Base-by-base conservation (phyloP, 2,888 invertebrate species). In the Himalopsyche kuldschensis region DNA sequence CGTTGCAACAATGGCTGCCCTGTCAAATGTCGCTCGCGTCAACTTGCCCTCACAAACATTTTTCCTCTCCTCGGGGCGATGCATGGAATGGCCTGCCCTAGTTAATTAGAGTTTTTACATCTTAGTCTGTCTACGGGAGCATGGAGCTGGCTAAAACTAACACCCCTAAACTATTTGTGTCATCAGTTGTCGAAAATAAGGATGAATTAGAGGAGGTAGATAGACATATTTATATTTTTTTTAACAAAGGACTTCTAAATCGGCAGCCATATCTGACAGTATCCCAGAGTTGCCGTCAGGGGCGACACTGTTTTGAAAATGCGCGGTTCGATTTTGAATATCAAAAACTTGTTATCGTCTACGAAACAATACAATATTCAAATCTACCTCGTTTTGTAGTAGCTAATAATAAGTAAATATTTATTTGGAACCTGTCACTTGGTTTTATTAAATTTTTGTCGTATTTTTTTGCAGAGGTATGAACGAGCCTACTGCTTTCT, bases 141-240 rank as follows among this genome's bases (percentile, higher is more conserved):
- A 93, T 93, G 93, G 93, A 93, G 91, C 92, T 92, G 89, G 90
- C 90, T 89, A 93, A 92, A 91, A 90, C 90, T 89, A 91, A 90
- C 90, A 90, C 92, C 89, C 95, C 95, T 89, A 95, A 95, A 92
- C 93, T 97, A 91, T 96, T 96, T 92, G 92, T 94, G 92, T 95
- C 95, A 90, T 84, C 95, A 89, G 93, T 94, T 89, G 95, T 97
- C 90, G 97, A 97, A 93, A 95, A 94, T 93, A 96, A 95, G 94
- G 97, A 97, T 93, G 97, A 97, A 91, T 93, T 95, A 90, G 97
- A 97, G 90, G 97, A 97, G 96, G 97, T 97, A 95, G 78, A 82
- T 48, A 63, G 78, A 81, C 20, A 82, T 84, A 82, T 48, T 82
- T 79, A 32, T 75, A 80, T 80, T 84, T 82, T 87, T 89, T 88